Evolutionary conservation across 2,113 vertebrate species (phyloP).

Genomic region (Oncorhynchus nerka): DNA sequence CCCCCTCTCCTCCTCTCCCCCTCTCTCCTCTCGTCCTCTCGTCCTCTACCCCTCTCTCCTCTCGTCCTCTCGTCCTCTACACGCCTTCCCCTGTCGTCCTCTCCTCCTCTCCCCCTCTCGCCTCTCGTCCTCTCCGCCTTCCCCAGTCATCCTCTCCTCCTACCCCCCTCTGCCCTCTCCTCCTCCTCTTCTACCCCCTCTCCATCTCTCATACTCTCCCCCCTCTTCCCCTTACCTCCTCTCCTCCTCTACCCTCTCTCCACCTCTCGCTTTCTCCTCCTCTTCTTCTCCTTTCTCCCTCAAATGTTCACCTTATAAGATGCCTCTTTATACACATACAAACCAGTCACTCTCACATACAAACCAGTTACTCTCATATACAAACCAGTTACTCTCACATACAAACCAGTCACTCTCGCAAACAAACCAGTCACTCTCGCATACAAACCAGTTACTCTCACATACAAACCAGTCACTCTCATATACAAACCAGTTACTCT

Average conservation of each 20-base stretch:
- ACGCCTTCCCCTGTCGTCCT: background rate
- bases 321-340: background rate
- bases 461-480: background rate
- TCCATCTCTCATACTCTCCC: no score
- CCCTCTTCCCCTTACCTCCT: background rate
- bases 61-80: background rate
- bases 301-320: background rate
- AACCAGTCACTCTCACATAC: background rate
- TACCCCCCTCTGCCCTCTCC: no score
- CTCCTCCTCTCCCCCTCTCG: background rate
- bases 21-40: no score
- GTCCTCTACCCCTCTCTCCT: background rate
- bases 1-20: no score
- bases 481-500: background rate
- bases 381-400: background rate
- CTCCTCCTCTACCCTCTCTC: background rate
- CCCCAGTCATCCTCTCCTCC: no score
- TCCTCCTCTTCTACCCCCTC: no score
- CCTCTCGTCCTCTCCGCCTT: no score
- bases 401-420: background rate
- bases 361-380: background rate
- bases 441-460: background rate
- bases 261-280: background rate
- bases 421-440: background rate
- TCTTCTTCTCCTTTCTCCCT: slow-evolving; percentile 6